phyloP scores from a whole-genome alignment of 37 sponge, comb jelly and placozoan species.

The Haliclona indistincta region DNA sequence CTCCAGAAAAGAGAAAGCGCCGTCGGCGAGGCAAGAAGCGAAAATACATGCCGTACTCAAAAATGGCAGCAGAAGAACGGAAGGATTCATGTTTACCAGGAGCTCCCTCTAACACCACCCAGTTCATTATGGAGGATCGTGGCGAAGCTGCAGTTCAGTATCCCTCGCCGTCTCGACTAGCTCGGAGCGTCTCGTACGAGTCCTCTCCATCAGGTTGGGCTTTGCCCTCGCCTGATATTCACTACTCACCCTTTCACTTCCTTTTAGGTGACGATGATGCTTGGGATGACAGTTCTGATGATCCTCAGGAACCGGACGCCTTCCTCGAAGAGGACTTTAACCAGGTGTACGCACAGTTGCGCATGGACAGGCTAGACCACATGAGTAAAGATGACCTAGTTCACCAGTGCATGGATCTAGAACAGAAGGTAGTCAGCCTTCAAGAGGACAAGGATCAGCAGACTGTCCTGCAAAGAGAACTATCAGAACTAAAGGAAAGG shows the following conservation, averaged over 20 bases:
- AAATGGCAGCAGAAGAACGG: conserved; percentile 45
- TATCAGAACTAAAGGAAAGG: not conserved
- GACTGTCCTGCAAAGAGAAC: not conserved
- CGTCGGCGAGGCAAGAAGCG: conserved; percentile 40
- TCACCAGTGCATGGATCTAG: conserved; percentile 25
- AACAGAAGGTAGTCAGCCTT: not conserved
- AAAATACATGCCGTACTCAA: conserved; percentile 59
- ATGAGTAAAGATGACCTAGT: conserved; percentile 49
- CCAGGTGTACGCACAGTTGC: conserved; percentile 20
- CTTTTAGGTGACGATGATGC: conserved; percentile 37
- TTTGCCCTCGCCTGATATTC: not conserved
- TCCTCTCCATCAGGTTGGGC: conserved; percentile 34
- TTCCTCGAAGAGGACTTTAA: conserved; percentile 56
- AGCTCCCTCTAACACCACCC: conserved; percentile 70
- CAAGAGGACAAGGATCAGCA: not conserved
- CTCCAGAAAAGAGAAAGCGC: conserved; percentile 1
- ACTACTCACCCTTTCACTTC: not conserved
- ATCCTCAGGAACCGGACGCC: conserved; percentile 21
- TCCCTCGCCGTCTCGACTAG: not conserved
- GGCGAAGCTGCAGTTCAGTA: conserved; percentile 13
- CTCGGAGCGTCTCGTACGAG: conserved; percentile 34
- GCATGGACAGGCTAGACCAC: conserved; percentile 26
- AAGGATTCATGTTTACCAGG: conserved; percentile 22
- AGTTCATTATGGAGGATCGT: conserved; percentile 65
- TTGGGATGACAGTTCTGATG: conserved; percentile 51